Percentiles rank a stretch among this genome's conserved stretches.
Evolutionary conservation across 2,888 invertebrate species (phyloP).

Genomic region (Melanotus villosus): DNA sequence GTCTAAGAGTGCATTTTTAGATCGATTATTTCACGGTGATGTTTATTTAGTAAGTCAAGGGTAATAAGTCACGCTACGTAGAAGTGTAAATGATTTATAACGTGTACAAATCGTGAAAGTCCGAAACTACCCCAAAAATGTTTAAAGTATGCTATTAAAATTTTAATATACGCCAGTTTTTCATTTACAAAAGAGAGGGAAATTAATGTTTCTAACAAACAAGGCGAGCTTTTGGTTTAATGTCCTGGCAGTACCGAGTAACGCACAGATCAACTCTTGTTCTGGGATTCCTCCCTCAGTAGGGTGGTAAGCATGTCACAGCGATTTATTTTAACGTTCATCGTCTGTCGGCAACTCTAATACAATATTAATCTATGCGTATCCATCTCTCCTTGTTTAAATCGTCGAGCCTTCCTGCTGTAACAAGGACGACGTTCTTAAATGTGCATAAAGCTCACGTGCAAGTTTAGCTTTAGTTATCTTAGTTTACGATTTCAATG

Average conservation of each 20-base stretch:
- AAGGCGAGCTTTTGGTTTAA: conserved; percentile 40
- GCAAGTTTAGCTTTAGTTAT: conserved; percentile 44
- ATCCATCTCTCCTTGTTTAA: conserved; percentile 31
- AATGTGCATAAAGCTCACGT: conserved; percentile 31
- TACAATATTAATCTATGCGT: conserved; percentile 40
- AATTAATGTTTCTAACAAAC: conserved; percentile 41
- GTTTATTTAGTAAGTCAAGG: conserved; percentile 38
- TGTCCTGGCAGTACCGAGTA: conserved; percentile 34
- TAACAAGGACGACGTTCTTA: conserved; percentile 25
- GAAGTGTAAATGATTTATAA: conserved; percentile 19
- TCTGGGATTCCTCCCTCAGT: conserved; percentile 37
- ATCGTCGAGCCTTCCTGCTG: conserved; percentile 4
- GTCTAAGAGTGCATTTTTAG: no score
- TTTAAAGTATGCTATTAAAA: conserved; percentile 36
- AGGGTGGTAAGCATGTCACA: conserved; percentile 44
- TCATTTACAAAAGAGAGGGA: conserved; percentile 30
- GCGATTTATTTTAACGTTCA: conserved; percentile 47
- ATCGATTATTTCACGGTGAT: no score
- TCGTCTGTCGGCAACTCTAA: conserved; percentile 42
- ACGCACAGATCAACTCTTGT: conserved; percentile 45
- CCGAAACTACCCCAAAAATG: conserved; percentile 27
- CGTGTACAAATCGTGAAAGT: conserved; percentile 18
- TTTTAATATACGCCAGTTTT: conserved; percentile 36
- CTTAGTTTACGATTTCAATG: conserved; percentile 51
- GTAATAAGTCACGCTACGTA: conserved; percentile 26